Evolutionary conservation across 30 jellyfish, hydroid and myxozoan species (phyloP), one percentile per base, ranked within the genome.

Genomic region (Hydractinia echinata): DNA sequence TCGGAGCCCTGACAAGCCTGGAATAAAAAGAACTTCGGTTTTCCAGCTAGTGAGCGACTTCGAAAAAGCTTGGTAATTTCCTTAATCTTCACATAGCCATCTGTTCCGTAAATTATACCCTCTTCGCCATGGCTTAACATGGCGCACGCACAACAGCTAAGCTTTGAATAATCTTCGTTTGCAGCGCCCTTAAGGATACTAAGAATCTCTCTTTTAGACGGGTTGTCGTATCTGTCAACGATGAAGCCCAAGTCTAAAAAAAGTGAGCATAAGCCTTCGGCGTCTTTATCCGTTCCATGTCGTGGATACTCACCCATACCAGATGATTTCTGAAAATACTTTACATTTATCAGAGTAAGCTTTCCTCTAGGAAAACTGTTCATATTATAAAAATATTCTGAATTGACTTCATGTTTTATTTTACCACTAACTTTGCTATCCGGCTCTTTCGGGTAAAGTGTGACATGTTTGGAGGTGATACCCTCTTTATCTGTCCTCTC

Each of bases 1-100:
- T 83, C 88, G 14, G 88, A 83, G n/a, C 91, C 91, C 76, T 53
- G 82, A 52, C 85, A 73, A 56, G 87, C 87, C 50, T 80, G 87
- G 66, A 80, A 80, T 8, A 80, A 21, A 49, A 80, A 80, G 21
- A 80, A 30, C 50, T 80, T 80, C 69, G 87, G 87, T 66, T 80
- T 80, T 7, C 84, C 84, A 49, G 87, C 87, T 50, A 80, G 53
- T 21, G 70, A 48, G 9, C 84, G 64, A 7, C 71, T 39, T 10
- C 84, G 87, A 66, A 80, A 80, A 8, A 80, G 83, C 50, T 67
- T 80, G 54, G 87, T 80, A 44, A 80, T 66, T 10, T 80, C 87
- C 55, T n/a, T 80, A 39, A 80, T 80, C 54, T 80, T 80, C 53
- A 80, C 70, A 49, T 44, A 62, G 50, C 48, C 87, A 67, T 80